A percentile compares a stretch with the other conserved stretches of the same genome.
Conservation (phyloP, 2,888 invertebrate species). For the Tenthredo notha region DNA sequence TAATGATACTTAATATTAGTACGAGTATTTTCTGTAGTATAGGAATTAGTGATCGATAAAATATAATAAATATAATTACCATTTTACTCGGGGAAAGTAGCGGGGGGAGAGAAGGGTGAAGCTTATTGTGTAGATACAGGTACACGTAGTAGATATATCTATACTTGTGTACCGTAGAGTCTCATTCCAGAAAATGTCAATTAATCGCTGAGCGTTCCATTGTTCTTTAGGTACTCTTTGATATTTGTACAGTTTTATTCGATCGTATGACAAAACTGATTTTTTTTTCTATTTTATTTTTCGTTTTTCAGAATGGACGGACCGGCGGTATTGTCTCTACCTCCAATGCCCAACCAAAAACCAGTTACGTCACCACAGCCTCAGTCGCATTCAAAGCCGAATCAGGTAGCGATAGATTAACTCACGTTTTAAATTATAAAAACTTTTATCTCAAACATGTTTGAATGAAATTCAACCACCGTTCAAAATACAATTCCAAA, state of each 20-base stretch:
- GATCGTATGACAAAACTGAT: conserved; percentile 29
- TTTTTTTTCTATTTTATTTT: conserved; percentile 40
- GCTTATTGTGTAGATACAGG: conserved; percentile 21
- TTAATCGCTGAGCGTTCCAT: conserved; percentile 40
- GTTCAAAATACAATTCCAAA: not conserved
- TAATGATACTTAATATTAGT: conserved; percentile 28
- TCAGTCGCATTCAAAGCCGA: conserved; percentile 81
- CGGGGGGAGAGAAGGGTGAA: not conserved
- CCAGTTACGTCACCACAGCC: conserved; percentile 77
- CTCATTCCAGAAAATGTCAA: conserved; percentile 19
- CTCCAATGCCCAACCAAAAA: conserved; percentile 78
- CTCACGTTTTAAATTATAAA: conserved; percentile 7
- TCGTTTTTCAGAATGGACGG: conserved; percentile 79
- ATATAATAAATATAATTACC: conserved; percentile 68
- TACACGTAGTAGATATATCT: not conserved
- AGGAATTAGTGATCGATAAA: conserved; percentile 61
- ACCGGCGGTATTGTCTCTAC: conserved; percentile 78
- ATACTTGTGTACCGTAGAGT: not conserved
- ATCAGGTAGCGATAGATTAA: conserved; percentile 78
- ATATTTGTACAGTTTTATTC: conserved; percentile 52
- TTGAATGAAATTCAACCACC: not conserved
- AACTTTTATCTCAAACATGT: not conserved
- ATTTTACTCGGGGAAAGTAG: not conserved
- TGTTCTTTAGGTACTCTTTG: conserved; percentile 42
- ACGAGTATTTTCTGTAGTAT: conserved; percentile 60